phyloP scores from a whole-genome alignment of 2,888 invertebrate genomes.

The Ferdinandea cuprea region DNA sequence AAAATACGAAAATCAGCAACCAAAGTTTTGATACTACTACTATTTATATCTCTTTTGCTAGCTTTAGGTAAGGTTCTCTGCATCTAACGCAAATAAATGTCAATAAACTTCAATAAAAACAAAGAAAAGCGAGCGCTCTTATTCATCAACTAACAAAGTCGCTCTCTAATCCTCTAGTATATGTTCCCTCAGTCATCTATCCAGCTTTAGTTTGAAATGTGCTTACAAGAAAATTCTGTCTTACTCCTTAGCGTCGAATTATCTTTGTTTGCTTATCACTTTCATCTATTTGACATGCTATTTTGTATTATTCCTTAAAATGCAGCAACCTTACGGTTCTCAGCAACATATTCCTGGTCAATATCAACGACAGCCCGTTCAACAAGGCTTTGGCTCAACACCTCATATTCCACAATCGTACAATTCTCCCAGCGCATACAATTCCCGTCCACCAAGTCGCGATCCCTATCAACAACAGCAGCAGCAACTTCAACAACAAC shows the following conservation, averaged over 20 bases:
- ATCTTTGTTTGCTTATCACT: slow-evolving; percentile 26
- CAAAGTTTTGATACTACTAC: background rate
- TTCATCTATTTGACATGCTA: background rate
- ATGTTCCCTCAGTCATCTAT: background rate
- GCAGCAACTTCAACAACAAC: slow-evolving; percentile 79
- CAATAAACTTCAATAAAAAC: background rate
- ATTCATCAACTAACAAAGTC: slow-evolving; percentile 29
- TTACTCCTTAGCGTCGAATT: slow-evolving; percentile 34
- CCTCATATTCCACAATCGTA: slow-evolving; percentile 82
- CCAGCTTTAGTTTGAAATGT: slow-evolving; percentile 43
- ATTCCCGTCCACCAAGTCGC: slow-evolving; percentile 82
- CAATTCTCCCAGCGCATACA: slow-evolving; percentile 80
- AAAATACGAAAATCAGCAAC: background rate
- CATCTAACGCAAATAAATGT: slow-evolving; percentile 15
- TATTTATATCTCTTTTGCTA: slow-evolving; percentile 2
- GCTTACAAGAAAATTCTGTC: slow-evolving; percentile 51
- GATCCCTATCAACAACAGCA: slow-evolving; percentile 80
- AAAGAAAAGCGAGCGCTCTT: no score
- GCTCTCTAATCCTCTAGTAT: slow-evolving; percentile 5
- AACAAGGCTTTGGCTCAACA: slow-evolving; percentile 82
- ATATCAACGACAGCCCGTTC: slow-evolving; percentile 80
- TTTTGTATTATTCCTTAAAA: slow-evolving; percentile 55
- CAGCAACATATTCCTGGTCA: slow-evolving; percentile 84
- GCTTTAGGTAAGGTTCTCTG: slow-evolving; percentile 3
- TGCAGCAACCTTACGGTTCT: slow-evolving; percentile 84